Base-by-base conservation (phyloP, 2,888 invertebrate genomes). In the Macrophya annulata region DNA sequence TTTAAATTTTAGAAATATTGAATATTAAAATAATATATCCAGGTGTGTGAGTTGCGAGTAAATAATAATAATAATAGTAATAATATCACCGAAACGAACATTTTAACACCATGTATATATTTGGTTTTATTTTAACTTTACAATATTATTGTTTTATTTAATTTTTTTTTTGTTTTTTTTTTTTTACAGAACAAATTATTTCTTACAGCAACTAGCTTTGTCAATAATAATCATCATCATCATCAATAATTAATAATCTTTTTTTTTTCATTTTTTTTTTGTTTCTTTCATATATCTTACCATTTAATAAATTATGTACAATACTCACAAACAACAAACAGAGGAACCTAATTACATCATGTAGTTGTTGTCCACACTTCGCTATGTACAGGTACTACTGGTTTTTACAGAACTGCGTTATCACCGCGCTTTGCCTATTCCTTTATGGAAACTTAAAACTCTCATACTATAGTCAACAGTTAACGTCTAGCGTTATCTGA, bases 251-350 rank as follows among this genome's bases (percentile, higher is more conserved):
- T 89, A 90, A 90, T 91, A 86, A 86, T 85, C 87, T 82, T 86
- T 84, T 84, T 65, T 74, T 86, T 85, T 85, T 82, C 31, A 82
- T 76, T 83, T 59, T 31, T 31, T 31, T 31, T 85, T 68, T 84
- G 55, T 88, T 85, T 85, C 87, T 87, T 87, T 88, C 88, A 89
- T 89, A 90, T 91, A 88, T 90, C 90, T 89, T 90, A 90, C 89
- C 89, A 89, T 91, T 92, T 91, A 92, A 93, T 93, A 93, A 93
- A 93, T 93, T 93, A 93, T 93, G 89, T 93, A 93, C 93, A 93
- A 93, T 93, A 83, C 92, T 93, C 93, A 92, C 93, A 93, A 93
- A 93, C 93, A 93, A 92, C 93, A 93, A 93, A 93, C 92, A 90
- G 92, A 93, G 92, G 91, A 93, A 93, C 92, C 92, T 93, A 93